These are phyloP conservation scores for Rhinoraja longicauda DNA, from an alignment of 2,797 vertebrate genomes.

Conservation along the genomic window DNA sequence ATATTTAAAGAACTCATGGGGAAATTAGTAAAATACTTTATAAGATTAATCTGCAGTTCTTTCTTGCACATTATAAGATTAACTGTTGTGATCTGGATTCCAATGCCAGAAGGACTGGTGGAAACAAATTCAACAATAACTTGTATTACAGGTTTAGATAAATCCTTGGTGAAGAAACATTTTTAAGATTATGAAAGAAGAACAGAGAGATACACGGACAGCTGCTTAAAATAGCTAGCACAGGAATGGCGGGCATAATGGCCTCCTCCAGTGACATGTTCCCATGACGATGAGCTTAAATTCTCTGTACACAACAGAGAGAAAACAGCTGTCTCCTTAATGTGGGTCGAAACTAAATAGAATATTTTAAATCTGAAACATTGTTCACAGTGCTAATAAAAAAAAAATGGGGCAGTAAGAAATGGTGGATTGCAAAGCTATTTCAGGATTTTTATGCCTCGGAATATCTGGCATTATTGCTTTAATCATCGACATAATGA, in stretches of 20 bases:
- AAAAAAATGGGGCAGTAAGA: not conserved
- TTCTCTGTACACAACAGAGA: not conserved
- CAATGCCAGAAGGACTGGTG: no score
- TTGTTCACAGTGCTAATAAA: not conserved
- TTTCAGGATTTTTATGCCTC: not conserved
- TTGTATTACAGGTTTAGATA: not conserved
- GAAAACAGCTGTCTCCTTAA: not conserved
- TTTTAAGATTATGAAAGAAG: not conserved
- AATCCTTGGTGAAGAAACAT: not conserved
- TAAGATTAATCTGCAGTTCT: no score
- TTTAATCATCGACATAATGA: not conserved
- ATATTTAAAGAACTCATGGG: not conserved
- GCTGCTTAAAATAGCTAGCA: not conserved
- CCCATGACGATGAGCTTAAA: not conserved
- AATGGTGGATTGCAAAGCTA: not conserved
- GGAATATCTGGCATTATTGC: constrained; percentile 17
- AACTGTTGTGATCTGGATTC: not conserved
- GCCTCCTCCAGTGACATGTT: not conserved
- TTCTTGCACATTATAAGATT: not conserved
- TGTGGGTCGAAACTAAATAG: not conserved
- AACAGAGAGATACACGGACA: not conserved
- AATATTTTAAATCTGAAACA: not conserved
- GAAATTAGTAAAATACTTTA: not conserved
- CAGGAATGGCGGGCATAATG: not conserved
- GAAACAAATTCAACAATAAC: not conserved